Evolutionary conservation across 2,888 invertebrate genomes (phyloP), one percentile per base, ranked within the genome.

Genomic region (Leucoptera coffeella): DNA sequence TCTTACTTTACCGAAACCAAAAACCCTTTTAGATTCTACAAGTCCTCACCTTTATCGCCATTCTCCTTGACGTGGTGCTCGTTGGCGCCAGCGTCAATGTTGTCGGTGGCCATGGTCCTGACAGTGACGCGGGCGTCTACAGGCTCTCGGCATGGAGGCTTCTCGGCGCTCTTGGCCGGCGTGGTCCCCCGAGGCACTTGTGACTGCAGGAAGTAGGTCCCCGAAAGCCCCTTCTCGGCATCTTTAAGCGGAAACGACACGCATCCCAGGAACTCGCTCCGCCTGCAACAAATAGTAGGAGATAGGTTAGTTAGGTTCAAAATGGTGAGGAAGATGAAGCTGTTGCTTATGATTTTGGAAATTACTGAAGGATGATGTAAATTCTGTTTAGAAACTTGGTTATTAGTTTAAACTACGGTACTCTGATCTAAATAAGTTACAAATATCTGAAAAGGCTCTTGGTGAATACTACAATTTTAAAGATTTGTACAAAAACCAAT

Each of bases 231-330:
- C 80, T 78, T 80, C 62, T 82, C 74, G 40, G 84, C 81, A 76
- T 86, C 80, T 62, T 82, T 82, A 44, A 92, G 74, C 42, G 88
- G 85, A 71, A 92, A 88, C 60, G 90, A 89, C 82, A 88, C 85
- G 64, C 91, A 92, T 76, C 92, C 93, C 67, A 93, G 74, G 64
- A 92, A 86, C 71, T 92, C 91, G 75, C 90, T 92, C 72, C 86
- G 82, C 74, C 91, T 92, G 80, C 10, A 80, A 57, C 71, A 65
- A 23, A 11, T 29, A 35, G n/a, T n/a, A n/a, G n/a, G n/a, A n/a
- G n/a, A n/a, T n/a, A n/a, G n/a, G n/a, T n/a, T n/a, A n/a, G n/a
- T n/a, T n/a, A n/a, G n/a, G n/a, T n/a, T n/a, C n/a, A n/a, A n/a
- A n/a, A n/a, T n/a, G n/a, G n/a, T n/a, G n/a, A n/a, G n/a, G n/a